phyloP scores from a whole-genome alignment of 2,888 invertebrate genomes.

The Limenitis camilla region DNA sequence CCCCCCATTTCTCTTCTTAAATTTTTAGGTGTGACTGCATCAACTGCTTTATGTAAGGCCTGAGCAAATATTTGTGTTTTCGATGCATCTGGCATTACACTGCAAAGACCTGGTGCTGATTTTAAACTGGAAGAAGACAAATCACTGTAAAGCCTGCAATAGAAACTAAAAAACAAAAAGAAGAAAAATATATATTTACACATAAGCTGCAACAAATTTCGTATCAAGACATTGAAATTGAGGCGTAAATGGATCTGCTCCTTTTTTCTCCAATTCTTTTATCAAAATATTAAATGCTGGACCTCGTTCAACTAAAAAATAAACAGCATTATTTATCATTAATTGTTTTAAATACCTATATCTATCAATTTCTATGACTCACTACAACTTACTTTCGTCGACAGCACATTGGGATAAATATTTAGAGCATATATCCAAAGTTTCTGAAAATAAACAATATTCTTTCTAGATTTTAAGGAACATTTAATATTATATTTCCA shows the following conservation, averaged over 20 bases:
- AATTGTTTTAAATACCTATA: background rate
- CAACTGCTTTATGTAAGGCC: conserved; percentile 39
- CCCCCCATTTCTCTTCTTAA: conserved; percentile 42
- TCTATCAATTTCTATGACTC: background rate
- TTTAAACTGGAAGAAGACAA: conserved; percentile 35
- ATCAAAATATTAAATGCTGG: conserved; percentile 52
- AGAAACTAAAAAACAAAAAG: background rate
- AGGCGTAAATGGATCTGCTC: conserved; percentile 37
- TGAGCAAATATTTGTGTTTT: conserved; percentile 32
- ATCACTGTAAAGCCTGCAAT: background rate
- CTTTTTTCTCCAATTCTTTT: conserved; percentile 36
- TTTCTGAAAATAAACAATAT: conserved; percentile 37
- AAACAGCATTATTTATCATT: background rate
- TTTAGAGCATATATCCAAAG: conserved; percentile 43
- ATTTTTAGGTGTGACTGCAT: conserved; percentile 35
- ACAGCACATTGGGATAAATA: conserved; percentile 50
- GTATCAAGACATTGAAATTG: conserved; percentile 31
- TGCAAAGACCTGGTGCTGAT: conserved; percentile 47
- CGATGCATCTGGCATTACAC: conserved; percentile 32
- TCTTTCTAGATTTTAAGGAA: too few relatives aligned
- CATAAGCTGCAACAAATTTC: conserved; percentile 40
- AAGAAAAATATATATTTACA: conserved; percentile 29
- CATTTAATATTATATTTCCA: too few relatives aligned
- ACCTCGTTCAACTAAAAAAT: conserved; percentile 48
- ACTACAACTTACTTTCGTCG: conserved; percentile 47